phyloP scores from a whole-genome alignment of 2,888 invertebrate species.

The Euphydryas editha region DNA sequence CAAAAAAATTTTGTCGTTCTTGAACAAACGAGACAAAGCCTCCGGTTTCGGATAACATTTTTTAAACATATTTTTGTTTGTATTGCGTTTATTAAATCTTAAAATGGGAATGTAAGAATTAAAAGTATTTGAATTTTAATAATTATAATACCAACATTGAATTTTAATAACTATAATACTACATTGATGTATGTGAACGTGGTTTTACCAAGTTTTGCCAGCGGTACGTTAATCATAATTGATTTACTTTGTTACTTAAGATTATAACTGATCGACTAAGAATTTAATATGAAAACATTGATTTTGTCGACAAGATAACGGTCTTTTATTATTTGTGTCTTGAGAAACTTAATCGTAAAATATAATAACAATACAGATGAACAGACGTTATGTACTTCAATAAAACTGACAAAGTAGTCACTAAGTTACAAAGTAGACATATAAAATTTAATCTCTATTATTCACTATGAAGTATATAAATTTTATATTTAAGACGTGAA shows the following conservation, averaged over 20 bases:
- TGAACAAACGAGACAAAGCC: slow-evolving; percentile 36
- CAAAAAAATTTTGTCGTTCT: slow-evolving; percentile 55
- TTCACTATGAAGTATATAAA: slow-evolving; percentile 37
- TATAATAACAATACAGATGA: slow-evolving; percentile 11
- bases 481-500: slow-evolving; percentile 44
- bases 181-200: not conserved
- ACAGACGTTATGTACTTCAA: not conserved
- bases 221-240: slow-evolving; percentile 3
- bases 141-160: not conserved
- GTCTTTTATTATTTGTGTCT: slow-evolving; percentile 57
- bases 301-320: slow-evolving; percentile 51
- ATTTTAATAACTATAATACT: not conserved
- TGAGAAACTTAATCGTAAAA: slow-evolving; percentile 61
- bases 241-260: slow-evolving; percentile 19
- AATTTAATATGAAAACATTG: slow-evolving; percentile 52
- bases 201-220: not conserved
- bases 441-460: slow-evolving; percentile 38
- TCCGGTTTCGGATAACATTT: slow-evolving; percentile 45
- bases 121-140: slow-evolving; percentile 16
- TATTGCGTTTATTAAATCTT: not conserved
- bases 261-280: slow-evolving; percentile 18
- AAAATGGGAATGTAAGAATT: not conserved
- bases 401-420: slow-evolving; percentile 9
- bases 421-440: slow-evolving; percentile 19
- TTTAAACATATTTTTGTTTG: slow-evolving; percentile 45